Evolutionary conservation across 2,113 vertebrate species (phyloP).

Genomic region (Oceanites oceanicus): DNA sequence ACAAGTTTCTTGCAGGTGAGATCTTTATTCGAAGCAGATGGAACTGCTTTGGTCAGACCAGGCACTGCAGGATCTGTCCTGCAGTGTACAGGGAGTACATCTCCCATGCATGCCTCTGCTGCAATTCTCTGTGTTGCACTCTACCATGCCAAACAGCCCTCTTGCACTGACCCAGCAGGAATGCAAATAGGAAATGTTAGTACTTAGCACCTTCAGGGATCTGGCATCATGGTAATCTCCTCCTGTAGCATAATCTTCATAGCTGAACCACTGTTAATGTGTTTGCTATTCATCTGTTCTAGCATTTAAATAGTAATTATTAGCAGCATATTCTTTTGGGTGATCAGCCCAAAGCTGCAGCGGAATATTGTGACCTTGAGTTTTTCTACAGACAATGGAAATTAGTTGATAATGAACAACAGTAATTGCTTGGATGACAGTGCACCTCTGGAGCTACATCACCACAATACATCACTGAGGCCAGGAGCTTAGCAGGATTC

Average conservation of each 20-base stretch:
- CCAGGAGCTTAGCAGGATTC: conserved; percentile 24
- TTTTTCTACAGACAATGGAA: conserved; percentile 40
- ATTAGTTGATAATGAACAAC: conserved; percentile 38
- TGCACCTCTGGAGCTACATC: conserved; percentile 42
- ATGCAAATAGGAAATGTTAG: not conserved
- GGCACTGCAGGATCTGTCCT: not conserved
- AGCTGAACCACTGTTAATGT: not conserved
- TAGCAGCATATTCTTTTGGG: not conserved
- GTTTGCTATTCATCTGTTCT: not conserved
- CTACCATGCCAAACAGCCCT: not conserved
- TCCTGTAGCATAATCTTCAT: not conserved
- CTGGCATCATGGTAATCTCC: not conserved
- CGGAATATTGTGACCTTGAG: conserved; percentile 17
- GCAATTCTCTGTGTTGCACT: not conserved
- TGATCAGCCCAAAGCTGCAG: conserved; percentile 34
- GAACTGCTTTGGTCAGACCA: not conserved
- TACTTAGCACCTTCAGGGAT: not conserved
- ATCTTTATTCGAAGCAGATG: not conserved
- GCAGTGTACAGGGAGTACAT: rapidly evolving
- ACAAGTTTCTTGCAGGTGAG: not conserved
- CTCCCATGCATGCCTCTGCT: not conserved
- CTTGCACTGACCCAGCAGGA: not conserved
- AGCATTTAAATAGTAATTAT: conserved; percentile 36
- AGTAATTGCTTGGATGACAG: conserved; percentile 43
- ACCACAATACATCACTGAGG: not conserved